Percentiles rank a stretch among this genome's conserved stretches.
phyloP scores from a whole-genome alignment of 1,140 invertebrate species.

The Pseudoatta argentina region DNA sequence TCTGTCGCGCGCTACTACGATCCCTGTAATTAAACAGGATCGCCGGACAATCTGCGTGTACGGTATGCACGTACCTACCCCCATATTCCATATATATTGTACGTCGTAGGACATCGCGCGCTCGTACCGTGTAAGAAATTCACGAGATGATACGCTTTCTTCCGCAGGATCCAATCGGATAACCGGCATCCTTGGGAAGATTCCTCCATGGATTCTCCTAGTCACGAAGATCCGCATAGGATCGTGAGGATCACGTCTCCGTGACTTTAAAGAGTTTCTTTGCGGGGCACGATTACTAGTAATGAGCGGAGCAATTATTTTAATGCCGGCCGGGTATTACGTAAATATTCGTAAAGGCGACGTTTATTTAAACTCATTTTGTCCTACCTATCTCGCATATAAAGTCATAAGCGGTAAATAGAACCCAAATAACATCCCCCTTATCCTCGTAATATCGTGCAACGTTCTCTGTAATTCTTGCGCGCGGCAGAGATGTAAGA shows the following conservation, averaged over 20 bases:
- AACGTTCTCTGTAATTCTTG: constrained; percentile 19
- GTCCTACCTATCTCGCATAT: constrained; percentile 32
- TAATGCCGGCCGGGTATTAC: constrained; percentile 47
- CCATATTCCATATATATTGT: background rate
- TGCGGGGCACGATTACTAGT: constrained; percentile 59
- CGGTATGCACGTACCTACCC: background rate
- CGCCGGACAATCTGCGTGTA: constrained; percentile 46
- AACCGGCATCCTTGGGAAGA: constrained; percentile 42
- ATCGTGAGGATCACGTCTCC: constrained; percentile 51
- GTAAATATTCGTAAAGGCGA: constrained; percentile 68
- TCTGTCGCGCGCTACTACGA: constrained; percentile 77
- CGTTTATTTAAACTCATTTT: constrained; percentile 59
- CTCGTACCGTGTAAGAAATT: constrained; percentile 15
- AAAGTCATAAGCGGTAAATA: constrained; percentile 10
- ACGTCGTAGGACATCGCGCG: constrained; percentile 31
- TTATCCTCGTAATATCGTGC: constrained; percentile 10
- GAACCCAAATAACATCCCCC: background rate
- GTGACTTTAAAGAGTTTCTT: constrained; percentile 48
- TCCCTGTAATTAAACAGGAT: constrained; percentile 79
- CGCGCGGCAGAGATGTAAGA: background rate
- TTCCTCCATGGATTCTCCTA: constrained; percentile 25
- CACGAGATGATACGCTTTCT: constrained; percentile 42
- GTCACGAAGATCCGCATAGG: constrained; percentile 58
- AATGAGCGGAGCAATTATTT: constrained; percentile 72
- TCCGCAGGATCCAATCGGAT: constrained; percentile 44